Percentiles rank a stretch among this genome's conserved stretches.
Evolutionary conservation across 2,113 vertebrate species (phyloP).

Genomic region (Oncorhynchus tshawytscha): DNA sequence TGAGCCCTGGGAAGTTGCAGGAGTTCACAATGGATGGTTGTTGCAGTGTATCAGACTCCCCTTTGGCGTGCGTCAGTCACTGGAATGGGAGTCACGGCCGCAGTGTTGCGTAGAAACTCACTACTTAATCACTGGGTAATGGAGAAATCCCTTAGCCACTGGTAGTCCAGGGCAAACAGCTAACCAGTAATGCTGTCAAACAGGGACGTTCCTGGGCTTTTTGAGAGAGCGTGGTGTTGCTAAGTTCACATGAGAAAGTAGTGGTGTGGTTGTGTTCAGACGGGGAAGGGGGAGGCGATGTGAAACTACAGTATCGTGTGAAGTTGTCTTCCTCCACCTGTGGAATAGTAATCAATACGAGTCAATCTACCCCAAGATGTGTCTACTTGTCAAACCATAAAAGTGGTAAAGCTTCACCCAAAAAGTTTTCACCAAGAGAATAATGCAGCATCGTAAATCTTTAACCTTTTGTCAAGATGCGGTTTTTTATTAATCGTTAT

Average conservation of each 20-base stretch:
- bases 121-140: slow-evolving; percentile 75
- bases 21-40: slow-evolving; percentile 74
- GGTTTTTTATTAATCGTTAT: too few relatives aligned
- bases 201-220: slow-evolving; percentile 25
- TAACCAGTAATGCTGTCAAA: slow-evolving; percentile 54
- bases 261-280: slow-evolving; percentile 8
- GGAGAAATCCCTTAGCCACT: slow-evolving; percentile 55
- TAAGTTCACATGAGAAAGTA: background rate
- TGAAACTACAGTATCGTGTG: slow-evolving; percentile 44
- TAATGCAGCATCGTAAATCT: too few relatives aligned
- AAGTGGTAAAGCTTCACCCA: too few relatives aligned
- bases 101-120: slow-evolving; percentile 37
- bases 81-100: slow-evolving; percentile 49
- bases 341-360: background rate
- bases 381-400: too few relatives aligned
- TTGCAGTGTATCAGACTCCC: slow-evolving; percentile 57
- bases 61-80: slow-evolving; percentile 2
- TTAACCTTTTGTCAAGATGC: too few relatives aligned
- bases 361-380: too few relatives aligned
- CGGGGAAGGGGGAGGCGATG: slow-evolving; percentile 11
- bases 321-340: slow-evolving; percentile 32
- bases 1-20: slow-evolving; percentile 69
- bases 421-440: too few relatives aligned
- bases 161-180: slow-evolving; percentile 67
- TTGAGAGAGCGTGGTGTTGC: slow-evolving; percentile 12